Percentiles rank a stretch among this genome's conserved stretches.
These are phyloP conservation scores for Micrastur ruficollis DNA, from an alignment of 2,797 vertebrate genomes.

Conservation along the genomic window DNA sequence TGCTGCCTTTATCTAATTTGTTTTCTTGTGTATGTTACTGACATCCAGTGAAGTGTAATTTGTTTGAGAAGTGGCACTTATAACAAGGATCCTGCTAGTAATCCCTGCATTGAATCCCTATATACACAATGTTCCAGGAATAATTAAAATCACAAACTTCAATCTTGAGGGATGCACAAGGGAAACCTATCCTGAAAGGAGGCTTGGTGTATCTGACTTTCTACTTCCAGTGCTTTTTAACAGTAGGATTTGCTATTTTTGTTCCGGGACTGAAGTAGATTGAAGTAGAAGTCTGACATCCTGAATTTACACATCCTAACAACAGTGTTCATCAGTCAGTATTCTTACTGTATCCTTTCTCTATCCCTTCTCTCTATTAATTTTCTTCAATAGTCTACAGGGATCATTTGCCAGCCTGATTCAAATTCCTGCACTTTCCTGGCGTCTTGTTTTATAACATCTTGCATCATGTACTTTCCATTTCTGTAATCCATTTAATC, in stretches of 20 bases:
- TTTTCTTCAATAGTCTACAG: slow-evolving; percentile 51
- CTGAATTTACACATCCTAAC: not conserved
- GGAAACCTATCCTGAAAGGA: slow-evolving; percentile 23
- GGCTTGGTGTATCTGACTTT: not conserved
- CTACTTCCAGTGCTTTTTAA: slow-evolving; percentile 8
- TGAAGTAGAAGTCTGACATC: slow-evolving; percentile 11
- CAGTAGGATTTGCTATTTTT: slow-evolving; percentile 1
- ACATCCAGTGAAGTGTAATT: slow-evolving; percentile 42
- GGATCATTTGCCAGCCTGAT: slow-evolving; percentile 56
- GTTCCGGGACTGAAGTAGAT: not conserved
- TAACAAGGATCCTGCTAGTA: slow-evolving; percentile 26
- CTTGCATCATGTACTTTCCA: slow-evolving; percentile 55
- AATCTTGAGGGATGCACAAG: slow-evolving; percentile 6
- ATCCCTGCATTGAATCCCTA: slow-evolving; percentile 40
- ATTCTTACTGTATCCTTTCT: slow-evolving; percentile 5
- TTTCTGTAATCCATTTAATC: slow-evolving; percentile 61
- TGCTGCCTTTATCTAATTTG: slow-evolving; percentile 40
- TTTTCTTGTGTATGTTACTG: slow-evolving; percentile 39
- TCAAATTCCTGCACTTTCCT: slow-evolving; percentile 49
- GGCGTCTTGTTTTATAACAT: slow-evolving; percentile 47
- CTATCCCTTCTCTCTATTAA: slow-evolving; percentile 27
- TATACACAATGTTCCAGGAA: slow-evolving; percentile 9
- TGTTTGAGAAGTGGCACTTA: slow-evolving; percentile 56
- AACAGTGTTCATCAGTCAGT: slow-evolving; percentile 23
- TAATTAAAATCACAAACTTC: slow-evolving; percentile 55